Evolutionary conservation across 2,113 vertebrate genomes (phyloP).

Genomic region (Plotosus lineatus): DNA sequence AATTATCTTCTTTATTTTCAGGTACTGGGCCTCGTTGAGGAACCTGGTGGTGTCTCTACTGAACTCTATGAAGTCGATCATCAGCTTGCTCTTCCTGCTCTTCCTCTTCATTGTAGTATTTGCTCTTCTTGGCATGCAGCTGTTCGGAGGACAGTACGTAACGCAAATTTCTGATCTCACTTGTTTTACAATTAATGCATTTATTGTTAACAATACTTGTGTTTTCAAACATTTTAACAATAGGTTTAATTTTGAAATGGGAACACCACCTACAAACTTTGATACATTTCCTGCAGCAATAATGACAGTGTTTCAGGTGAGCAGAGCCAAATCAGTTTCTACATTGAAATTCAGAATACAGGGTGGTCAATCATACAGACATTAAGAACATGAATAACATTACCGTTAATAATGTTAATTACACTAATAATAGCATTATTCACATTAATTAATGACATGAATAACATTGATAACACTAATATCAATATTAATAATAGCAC

Average conservation of each 20-base stretch:
- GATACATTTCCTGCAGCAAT: conserved; percentile 98
- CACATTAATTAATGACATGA: no score
- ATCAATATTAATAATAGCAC: no score
- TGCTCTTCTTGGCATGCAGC: conserved; percentile 94
- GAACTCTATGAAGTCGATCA: conserved; percentile 99
- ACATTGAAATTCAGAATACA: no score
- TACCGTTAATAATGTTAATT: no score
- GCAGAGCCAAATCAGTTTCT: conserved; percentile 17
- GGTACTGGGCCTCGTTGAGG: conserved; percentile 93
- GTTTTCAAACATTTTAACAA: not conserved
- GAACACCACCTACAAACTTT: conserved; percentile 94
- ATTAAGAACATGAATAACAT: no score
- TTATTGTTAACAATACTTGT: not conserved
- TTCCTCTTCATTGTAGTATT: conserved; percentile 98
- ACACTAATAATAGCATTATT: no score
- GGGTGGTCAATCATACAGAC: no score
- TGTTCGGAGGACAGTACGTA: conserved; percentile 96
- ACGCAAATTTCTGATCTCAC: not conserved
- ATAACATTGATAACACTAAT: no score
- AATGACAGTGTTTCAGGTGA: conserved; percentile 98
- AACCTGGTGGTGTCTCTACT: conserved; percentile 94
- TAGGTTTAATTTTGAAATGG: conserved; percentile 84
- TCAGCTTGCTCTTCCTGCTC: conserved; percentile 94
- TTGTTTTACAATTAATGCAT: not conserved
- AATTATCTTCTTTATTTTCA: conserved; percentile 54